Evolutionary conservation across 2,888 invertebrate genomes (phyloP).

Genomic region (Dryomyza anilis): DNA sequence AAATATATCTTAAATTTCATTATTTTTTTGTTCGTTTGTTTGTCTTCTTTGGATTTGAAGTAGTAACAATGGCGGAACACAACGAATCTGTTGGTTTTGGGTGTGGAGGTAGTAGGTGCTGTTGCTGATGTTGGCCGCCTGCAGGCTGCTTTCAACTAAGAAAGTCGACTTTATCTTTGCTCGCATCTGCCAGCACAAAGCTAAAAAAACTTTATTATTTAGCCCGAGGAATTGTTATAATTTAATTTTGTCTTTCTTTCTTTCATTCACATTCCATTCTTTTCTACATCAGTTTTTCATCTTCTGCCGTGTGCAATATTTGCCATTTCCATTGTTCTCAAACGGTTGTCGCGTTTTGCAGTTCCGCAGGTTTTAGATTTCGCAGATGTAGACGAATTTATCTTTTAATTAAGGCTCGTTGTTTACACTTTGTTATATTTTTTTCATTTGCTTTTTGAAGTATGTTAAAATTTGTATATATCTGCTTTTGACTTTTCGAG

Average conservation of each 20-base stretch:
- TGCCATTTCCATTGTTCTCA: background rate
- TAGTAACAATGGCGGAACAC: too few relatives aligned
- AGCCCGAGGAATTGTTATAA: slow-evolving; percentile 42
- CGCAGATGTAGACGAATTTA: slow-evolving; percentile 3
- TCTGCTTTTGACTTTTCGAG: slow-evolving; percentile 1
- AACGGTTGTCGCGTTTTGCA: too few relatives aligned
- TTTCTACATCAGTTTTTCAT: slow-evolving; percentile 21
- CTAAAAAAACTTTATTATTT: slow-evolving; percentile 39
- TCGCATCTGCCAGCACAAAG: slow-evolving; percentile 36
- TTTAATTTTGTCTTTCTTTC: slow-evolving; percentile 39
- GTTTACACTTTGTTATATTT: background rate
- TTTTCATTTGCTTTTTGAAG: background rate
- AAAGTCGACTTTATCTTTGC: slow-evolving; percentile 32
- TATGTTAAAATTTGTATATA: background rate
- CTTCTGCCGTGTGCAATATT: background rate
- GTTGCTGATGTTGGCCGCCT: background rate
- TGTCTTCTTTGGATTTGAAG: background rate
- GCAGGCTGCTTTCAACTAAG: too few relatives aligned
- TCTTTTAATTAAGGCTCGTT: slow-evolving; percentile 18
- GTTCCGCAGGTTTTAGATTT: background rate
- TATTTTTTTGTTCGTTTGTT: background rate
- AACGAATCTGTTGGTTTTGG: too few relatives aligned
- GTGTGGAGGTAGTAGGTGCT: background rate
- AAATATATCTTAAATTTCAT: slow-evolving; percentile 17
- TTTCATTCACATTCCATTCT: slow-evolving; percentile 21